phyloP scores from a whole-genome alignment of 1,140 invertebrate genomes.

The Pogonognathellus flavescens region DNA sequence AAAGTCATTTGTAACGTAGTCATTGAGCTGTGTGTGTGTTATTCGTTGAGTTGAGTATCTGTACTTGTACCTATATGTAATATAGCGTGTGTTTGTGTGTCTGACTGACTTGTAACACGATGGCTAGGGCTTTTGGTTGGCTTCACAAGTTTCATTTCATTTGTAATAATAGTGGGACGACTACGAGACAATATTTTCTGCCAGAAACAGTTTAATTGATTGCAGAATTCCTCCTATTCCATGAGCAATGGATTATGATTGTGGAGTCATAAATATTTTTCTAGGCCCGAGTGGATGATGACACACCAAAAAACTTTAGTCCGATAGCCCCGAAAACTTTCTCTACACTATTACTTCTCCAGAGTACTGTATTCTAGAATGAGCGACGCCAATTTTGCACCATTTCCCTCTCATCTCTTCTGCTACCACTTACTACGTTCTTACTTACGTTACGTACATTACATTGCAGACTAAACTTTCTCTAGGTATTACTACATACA shows the following conservation, averaged over 20 bases:
- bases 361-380: slow-evolving; percentile 53
- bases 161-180: slow-evolving; percentile 31
- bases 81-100: slow-evolving; percentile 7
- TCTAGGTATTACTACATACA: background rate
- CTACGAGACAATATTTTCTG: slow-evolving; percentile 49
- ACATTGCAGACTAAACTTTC: slow-evolving; percentile 5
- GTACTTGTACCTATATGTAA: background rate
- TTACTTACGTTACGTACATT: background rate
- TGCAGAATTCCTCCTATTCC: slow-evolving; percentile 42
- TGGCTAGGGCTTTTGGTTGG: background rate
- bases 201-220: slow-evolving; percentile 52
- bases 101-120: slow-evolving; percentile 29
- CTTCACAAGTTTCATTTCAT: slow-evolving; percentile 15
- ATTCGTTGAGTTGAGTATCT: too few relatives aligned
- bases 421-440: slow-evolving; percentile 3
- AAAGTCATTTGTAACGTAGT: too few relatives aligned
- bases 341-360: slow-evolving; percentile 49
- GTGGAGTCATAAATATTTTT: slow-evolving; percentile 56
- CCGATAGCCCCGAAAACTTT: slow-evolving; percentile 51
- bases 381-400: slow-evolving; percentile 56
- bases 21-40: too few relatives aligned
- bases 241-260: slow-evolving; percentile 57
- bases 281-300: slow-evolving; percentile 49
- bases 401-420: slow-evolving; percentile 48
- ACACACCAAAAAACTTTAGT: slow-evolving; percentile 54